phyloP scores from a whole-genome alignment of 2,113 vertebrate species.

The Rhabdornis inornatus region DNA sequence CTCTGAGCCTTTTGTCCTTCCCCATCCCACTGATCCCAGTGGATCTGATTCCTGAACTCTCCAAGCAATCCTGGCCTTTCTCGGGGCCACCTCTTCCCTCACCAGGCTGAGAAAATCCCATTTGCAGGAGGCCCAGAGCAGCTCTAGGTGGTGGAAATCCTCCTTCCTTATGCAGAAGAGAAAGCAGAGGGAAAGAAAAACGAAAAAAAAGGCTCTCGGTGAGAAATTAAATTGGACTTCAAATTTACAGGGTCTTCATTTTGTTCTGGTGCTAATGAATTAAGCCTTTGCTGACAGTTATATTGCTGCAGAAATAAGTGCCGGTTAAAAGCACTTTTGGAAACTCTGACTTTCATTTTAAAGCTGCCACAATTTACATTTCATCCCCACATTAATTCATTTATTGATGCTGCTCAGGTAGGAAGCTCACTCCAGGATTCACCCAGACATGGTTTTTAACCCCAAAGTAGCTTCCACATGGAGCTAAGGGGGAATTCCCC shows the following conservation, averaged over 20 bases:
- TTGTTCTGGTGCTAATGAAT: slow-evolving; percentile 44
- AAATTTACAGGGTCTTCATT: slow-evolving; percentile 52
- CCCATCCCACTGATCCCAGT: background rate
- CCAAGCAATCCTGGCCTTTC: background rate
- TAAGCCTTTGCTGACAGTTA: slow-evolving; percentile 47
- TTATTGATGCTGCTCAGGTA: slow-evolving; percentile 35
- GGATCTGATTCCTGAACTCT: background rate
- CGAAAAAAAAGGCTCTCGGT: background rate
- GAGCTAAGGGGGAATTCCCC: fast-evolving
- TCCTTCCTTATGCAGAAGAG: background rate
- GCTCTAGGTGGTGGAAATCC: background rate
- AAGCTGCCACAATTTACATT: slow-evolving; percentile 53
- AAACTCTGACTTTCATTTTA: slow-evolving; percentile 41
- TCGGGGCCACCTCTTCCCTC: background rate
- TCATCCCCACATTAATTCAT: slow-evolving; percentile 20
- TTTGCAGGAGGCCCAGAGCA: background rate
- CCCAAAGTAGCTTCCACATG: fast-evolving
- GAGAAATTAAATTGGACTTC: slow-evolving; percentile 56
- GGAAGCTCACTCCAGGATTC: background rate
- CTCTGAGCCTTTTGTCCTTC: background rate
- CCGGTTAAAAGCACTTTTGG: slow-evolving; percentile 43
- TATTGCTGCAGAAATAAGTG: slow-evolving; percentile 35
- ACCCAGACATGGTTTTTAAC: background rate
- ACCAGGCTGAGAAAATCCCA: background rate
- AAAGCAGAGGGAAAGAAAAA: background rate